Base-by-base conservation (phyloP, 2,888 invertebrate species). In the Esperia sulphurella region DNA sequence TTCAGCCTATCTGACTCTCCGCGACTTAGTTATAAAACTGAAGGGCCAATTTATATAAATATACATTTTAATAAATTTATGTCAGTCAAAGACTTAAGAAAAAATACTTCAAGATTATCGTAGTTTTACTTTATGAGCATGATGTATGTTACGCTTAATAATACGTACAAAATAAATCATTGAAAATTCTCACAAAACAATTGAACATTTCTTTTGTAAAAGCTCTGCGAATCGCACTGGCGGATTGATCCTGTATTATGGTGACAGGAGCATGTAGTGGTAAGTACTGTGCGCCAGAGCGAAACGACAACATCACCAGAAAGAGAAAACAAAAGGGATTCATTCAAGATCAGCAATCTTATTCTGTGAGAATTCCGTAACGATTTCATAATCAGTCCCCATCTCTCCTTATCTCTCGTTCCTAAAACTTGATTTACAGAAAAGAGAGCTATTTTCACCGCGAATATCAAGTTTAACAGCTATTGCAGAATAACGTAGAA, bases 171-270 rank as follows among this genome's bases (percentile, higher is more conserved):
- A n/a, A n/a, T 21, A 21, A 2, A 21, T 3, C 21, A 21, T 21
- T 21, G 21, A 21, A 21, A 21, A 21, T 21, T 21, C 21, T 21
- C 21, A 21, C 2, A 21, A 21, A 21, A 21, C 21, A 21, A 21
- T 21, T 21, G 21, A 3, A 2, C 3, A 21, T 21, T 21, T 21
- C 21, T n/a, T 35, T 35, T 5, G 35, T 35, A n/a, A 35, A 35
- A 35, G 10, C 10, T 21, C 14, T 35, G 65, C 57, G 84, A 86
- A 85, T 85, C 61, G 59, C 79, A 50, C 81, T 67, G 59, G 59
- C 79, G 68, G 78, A 84, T 85, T 85, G 83, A 86, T 86, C 83
- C 75, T 76, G 73, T 79, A 79, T 79, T 82, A 83, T 76, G 69
- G 68, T 74, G 81, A 78, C 78, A 68, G 72, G 68, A 78, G 67